phyloP scores from a whole-genome alignment of 2,113 vertebrate genomes.

The Butorides virescens region DNA sequence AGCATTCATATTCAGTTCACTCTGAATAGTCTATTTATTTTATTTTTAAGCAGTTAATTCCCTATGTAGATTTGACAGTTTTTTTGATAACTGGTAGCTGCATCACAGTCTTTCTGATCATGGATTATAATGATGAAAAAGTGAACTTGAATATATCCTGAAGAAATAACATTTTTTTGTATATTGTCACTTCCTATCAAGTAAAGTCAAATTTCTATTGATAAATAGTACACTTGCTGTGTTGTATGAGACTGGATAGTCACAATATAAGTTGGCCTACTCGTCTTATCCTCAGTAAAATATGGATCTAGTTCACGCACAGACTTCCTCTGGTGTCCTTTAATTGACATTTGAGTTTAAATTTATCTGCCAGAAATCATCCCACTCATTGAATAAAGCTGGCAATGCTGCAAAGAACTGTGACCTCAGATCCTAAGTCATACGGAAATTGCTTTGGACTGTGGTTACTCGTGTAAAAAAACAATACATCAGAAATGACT shows the following conservation, averaged over 20 bases:
- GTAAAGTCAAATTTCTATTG: neutral
- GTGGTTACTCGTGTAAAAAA: neutral
- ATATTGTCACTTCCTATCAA: neutral
- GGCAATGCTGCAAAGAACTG: neutral
- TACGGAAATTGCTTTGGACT: conserved; percentile 6
- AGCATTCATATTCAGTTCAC: neutral
- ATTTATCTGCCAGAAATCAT: conserved; percentile 42
- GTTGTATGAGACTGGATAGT: neutral
- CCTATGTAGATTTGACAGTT: neutral
- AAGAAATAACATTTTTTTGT: neutral
- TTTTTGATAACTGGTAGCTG: neutral
- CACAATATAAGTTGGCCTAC: neutral
- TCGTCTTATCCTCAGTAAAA: neutral
- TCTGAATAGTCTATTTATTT: conserved; percentile 11
- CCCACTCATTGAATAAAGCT: conserved; percentile 8
- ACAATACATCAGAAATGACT: neutral
- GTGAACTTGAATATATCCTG: neutral
- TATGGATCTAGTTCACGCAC: neutral
- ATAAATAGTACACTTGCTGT: neutral
- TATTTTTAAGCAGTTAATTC: conserved; percentile 3
- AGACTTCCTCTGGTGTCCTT: conserved; percentile 1
- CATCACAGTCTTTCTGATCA: neutral
- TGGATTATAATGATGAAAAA: neutral
- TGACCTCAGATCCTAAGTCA: conserved; percentile 10
- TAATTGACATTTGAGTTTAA: conserved; percentile 46